A percentile compares a stretch with the other conserved stretches of the same genome.
phyloP scores from a whole-genome alignment of 2,888 invertebrate species.

The Lottia gigantea region DNA sequence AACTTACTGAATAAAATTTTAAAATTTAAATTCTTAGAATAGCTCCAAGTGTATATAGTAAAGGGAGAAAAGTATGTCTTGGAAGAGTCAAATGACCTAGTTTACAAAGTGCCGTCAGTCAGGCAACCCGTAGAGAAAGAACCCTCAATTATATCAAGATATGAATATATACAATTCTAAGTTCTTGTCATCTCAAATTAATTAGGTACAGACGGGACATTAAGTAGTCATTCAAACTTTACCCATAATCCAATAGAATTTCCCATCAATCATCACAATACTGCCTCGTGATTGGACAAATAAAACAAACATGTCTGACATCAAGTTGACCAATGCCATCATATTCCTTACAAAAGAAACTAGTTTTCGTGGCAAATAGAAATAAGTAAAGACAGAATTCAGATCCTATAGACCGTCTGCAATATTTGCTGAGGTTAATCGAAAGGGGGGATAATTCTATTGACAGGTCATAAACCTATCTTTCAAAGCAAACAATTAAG shows the following conservation, averaged over 20 bases:
- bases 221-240: not conserved
- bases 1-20: too few species aligned
- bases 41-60: too few species aligned
- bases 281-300: not conserved
- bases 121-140: too few species aligned
- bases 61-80: too few species aligned
- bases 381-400: not conserved
- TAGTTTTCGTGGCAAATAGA: not conserved
- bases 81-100: too few species aligned
- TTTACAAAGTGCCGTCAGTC: too few species aligned
- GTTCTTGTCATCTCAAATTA: too few species aligned
- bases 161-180: too few species aligned
- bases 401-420: too few species aligned
- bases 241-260: not conserved
- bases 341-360: not conserved
- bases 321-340: not conserved
- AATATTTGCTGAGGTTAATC: not conserved
- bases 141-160: too few species aligned
- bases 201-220: too few species aligned
- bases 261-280: constrained; percentile 1
- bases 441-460: constrained; percentile 2
- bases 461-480: not conserved
- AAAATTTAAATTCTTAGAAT: too few species aligned
- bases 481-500: constrained; percentile 4
- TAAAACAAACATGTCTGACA: not conserved